These are phyloP conservation scores for Hypotaenidia okinawae DNA, from an alignment of 2,797 vertebrate genomes.

Conservation along the genomic window DNA sequence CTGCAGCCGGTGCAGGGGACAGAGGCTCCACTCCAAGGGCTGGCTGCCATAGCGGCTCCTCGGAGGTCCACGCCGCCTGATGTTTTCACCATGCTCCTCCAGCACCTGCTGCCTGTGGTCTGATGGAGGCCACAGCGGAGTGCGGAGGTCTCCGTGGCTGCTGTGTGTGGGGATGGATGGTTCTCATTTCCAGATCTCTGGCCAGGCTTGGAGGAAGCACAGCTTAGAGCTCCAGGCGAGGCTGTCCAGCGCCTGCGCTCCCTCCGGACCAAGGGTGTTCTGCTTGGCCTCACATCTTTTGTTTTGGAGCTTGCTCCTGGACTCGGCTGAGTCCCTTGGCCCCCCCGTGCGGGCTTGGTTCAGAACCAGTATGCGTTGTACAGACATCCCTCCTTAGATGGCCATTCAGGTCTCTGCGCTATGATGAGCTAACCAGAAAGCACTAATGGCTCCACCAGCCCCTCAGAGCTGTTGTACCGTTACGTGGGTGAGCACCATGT, in stretches of 20 bases:
- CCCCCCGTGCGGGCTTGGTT: neutral
- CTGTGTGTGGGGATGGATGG: neutral
- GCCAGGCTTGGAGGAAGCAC: neutral
- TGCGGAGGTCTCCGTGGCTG: neutral
- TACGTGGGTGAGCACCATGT: neutral
- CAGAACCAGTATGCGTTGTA: neutral
- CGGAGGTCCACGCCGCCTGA: neutral
- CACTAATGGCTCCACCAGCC: constrained; percentile 24
- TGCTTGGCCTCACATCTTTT: neutral
- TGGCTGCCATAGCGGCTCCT: neutral
- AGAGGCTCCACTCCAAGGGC: neutral
- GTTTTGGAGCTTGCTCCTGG: neutral
- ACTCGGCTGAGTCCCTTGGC: neutral
- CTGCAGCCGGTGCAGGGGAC: neutral
- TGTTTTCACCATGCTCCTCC: neutral
- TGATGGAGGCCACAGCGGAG: neutral
- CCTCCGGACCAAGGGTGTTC: neutral
- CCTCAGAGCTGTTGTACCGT: accelerated
- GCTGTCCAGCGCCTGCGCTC: neutral
- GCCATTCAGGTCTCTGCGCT: neutral
- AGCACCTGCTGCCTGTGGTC: neutral
- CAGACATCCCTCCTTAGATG: neutral
- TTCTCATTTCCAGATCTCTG: neutral
- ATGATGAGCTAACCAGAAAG: constrained; percentile 58
- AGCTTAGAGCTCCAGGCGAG: neutral